These are phyloP conservation scores for Hydrolagus colliei DNA, from an alignment of 2,797 vertebrate species.

Conservation along the genomic window DNA sequence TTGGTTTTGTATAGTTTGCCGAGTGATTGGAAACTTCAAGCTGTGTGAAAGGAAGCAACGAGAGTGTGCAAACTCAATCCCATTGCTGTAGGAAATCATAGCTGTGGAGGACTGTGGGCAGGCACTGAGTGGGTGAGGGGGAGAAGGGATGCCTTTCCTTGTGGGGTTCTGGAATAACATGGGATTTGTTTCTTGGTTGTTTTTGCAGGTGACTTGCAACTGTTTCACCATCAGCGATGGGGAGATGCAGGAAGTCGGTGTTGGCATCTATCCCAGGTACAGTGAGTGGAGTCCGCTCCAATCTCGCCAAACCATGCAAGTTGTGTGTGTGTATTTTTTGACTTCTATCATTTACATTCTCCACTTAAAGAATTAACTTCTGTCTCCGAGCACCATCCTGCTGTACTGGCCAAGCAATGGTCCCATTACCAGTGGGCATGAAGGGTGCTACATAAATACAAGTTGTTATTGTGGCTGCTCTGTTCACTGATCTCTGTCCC, in stretches of 20 bases:
- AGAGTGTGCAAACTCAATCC: neutral
- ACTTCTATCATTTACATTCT: neutral
- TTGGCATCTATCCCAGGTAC: conserved; percentile 94
- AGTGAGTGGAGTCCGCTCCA: neutral
- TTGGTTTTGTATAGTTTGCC: neutral
- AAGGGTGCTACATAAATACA: neutral
- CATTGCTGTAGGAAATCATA: neutral
- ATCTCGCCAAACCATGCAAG: too few relatives aligned
- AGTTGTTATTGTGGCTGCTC: neutral
- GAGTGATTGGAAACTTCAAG: neutral
- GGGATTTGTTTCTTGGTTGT: conserved; percentile 44
- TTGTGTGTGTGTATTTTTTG: neutral
- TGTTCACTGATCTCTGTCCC: too few relatives aligned
- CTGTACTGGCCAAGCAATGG: too few relatives aligned
- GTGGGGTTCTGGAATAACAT: conserved; percentile 35
- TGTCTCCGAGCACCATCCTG: neutral
- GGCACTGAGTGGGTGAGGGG: neutral
- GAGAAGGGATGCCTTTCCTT: neutral
- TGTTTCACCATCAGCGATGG: conserved; percentile 90
- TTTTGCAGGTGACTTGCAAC: conserved; percentile 84
- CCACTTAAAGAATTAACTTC: neutral
- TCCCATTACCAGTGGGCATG: too few relatives aligned
- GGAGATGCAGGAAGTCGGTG: conserved; percentile 85
- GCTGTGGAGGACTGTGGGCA: neutral
- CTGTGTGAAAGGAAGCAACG: neutral